These are phyloP conservation scores for Drosophila niveifrons DNA, from an alignment of 2,888 invertebrate species.

Conservation along the genomic window DNA sequence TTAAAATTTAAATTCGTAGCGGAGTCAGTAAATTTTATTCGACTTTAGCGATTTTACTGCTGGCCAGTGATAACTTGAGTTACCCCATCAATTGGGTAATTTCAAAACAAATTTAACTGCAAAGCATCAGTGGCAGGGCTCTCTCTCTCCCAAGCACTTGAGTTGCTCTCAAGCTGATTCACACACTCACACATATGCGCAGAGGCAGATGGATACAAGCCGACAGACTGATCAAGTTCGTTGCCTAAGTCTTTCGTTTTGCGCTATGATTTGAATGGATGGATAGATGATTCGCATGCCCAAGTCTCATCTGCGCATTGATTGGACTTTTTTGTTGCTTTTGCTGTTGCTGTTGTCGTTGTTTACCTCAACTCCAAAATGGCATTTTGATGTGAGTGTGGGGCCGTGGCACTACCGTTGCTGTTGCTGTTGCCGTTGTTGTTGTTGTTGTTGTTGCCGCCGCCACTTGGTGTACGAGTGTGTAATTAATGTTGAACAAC, in stretches of 20 bases:
- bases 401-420: slow-evolving; percentile 58
- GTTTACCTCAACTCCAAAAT: slow-evolving; percentile 58
- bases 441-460: slow-evolving; percentile 44
- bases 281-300: slow-evolving; percentile 58
- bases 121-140: slow-evolving; percentile 23
- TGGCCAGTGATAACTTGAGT: slow-evolving; percentile 22
- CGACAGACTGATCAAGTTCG: slow-evolving; percentile 52
- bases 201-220: background rate
- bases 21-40: background rate
- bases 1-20: no score
- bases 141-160: slow-evolving; percentile 13
- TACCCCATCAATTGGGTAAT: slow-evolving; percentile 39
- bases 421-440: slow-evolving; percentile 12
- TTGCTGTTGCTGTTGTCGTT: slow-evolving; percentile 19
- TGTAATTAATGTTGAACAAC: slow-evolving; percentile 78
- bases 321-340: slow-evolving; percentile 43
- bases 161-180: slow-evolving; percentile 3
- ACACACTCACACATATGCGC: background rate
- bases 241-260: slow-evolving; percentile 74
- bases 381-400: slow-evolving; percentile 65
- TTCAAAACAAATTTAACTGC: slow-evolving; percentile 40
- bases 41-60: no score
- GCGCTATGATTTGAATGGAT: slow-evolving; percentile 59
- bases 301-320: slow-evolving; percentile 56
- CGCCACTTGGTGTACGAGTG: slow-evolving; percentile 51